phyloP scores from a whole-genome alignment of 1,140 invertebrate species.

The Aphidius gifuensis region DNA sequence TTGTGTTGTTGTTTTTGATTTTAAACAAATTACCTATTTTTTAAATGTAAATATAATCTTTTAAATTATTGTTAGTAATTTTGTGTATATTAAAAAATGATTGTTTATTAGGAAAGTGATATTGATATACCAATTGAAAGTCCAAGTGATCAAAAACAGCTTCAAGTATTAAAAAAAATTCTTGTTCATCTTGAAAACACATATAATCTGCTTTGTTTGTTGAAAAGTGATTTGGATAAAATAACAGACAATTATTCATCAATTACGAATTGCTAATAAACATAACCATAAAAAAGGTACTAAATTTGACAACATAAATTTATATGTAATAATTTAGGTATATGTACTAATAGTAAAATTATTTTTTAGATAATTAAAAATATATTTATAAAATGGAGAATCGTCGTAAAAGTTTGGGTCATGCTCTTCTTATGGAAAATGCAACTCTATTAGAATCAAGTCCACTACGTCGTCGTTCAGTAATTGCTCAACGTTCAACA shows the following conservation, averaged over 20 bases:
- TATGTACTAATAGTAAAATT: too few species aligned
- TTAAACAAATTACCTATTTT: too few species aligned
- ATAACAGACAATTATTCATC: slow-evolving; percentile 32
- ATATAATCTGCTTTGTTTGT: slow-evolving; percentile 28
- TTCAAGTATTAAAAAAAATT: slow-evolving; percentile 31
- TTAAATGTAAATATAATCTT: too few species aligned
- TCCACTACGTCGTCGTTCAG: slow-evolving; percentile 35
- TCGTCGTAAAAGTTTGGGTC: slow-evolving; percentile 23
- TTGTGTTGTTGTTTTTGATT: too few species aligned
- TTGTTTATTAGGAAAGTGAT: too few species aligned
- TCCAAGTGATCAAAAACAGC: slow-evolving; percentile 17
- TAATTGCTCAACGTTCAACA: slow-evolving; percentile 16
- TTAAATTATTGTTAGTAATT: too few species aligned
- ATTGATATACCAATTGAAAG: too few species aligned
- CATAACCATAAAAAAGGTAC: too few species aligned
- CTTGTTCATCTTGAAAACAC: slow-evolving; percentile 31
- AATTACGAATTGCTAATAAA: neutral
- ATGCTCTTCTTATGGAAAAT: slow-evolving; percentile 16
- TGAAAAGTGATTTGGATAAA: slow-evolving; percentile 38
- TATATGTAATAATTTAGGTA: too few species aligned
- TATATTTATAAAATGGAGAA: neutral
- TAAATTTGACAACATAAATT: too few species aligned
- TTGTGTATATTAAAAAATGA: too few species aligned
- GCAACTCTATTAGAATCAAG: slow-evolving; percentile 21
- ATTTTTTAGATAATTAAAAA: too few species aligned